Evolutionary conservation across 2,888 invertebrate species (phyloP), one percentile per base, ranked within the genome.

Genomic region (Perithous albicinctus): DNA sequence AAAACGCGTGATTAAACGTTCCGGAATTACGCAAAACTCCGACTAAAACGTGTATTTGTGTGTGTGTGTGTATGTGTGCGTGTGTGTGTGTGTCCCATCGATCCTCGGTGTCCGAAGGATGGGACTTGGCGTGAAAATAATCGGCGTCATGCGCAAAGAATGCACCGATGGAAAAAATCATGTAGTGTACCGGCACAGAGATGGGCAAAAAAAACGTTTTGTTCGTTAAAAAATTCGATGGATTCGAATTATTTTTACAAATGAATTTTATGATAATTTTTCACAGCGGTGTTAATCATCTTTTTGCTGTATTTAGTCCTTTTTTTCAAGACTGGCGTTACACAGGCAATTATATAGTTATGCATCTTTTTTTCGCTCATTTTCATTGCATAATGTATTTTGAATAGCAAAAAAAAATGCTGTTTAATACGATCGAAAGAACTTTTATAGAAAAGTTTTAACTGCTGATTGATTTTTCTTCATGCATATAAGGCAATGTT

Each of bases 1-100:
- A 26, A n/a, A 43, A 51, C 32, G 56, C 69, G 69, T 43, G 35
- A 43, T 32, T n/a, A 59, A 46, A n/a, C n/a, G 35, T 73, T 46
- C 23, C 73, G 78, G 38, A 46, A 78, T 64, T 29, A 35, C 75
- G 67, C 38, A 54, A 74, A 72, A 20, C 64, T 61, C 38, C 74
- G 74, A 63, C 63, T 15, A 23, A 41, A 38, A n/a, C n/a, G n/a
- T 12, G 70, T 41, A 32, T 80, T 54, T 63, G 54, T 54, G 56
- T 41, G 61, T 72, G 29, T n/a, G n/a, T n/a, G n/a, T n/a, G n/a
- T n/a, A n/a, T 12, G 70, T 41, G 41, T 80, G 54, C 56, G 54
- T 54, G 56, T 41, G 61, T 72, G 29, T n/a, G n/a, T n/a, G n/a
- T n/a, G n/a, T n/a, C n/a, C n/a, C n/a, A n/a, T 64, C 38, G 41